Conservation (phyloP, 2,113 vertebrate species). For the Philantomba maxwellii region DNA sequence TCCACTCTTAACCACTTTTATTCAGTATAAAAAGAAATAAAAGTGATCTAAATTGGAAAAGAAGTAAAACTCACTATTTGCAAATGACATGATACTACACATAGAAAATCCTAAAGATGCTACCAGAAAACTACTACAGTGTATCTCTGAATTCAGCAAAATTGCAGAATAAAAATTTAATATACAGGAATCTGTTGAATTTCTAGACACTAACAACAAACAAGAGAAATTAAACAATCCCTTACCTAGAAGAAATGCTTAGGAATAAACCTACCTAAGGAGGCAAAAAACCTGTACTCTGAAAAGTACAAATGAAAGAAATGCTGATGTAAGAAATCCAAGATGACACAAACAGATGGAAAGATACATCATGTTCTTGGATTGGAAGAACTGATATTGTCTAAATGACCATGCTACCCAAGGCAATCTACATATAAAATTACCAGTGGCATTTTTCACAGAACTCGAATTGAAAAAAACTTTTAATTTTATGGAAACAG, state of each 20-base stretch:
- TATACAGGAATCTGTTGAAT: not conserved
- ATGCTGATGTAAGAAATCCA: not conserved
- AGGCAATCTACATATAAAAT: not conserved
- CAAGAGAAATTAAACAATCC: not conserved
- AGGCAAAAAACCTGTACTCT: not conserved
- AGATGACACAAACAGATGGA: not conserved
- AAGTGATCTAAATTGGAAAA: not conserved
- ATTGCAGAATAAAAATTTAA: not conserved
- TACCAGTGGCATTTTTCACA: not conserved
- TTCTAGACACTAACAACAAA: not conserved
- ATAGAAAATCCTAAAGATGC: not conserved
- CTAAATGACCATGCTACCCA: not conserved
- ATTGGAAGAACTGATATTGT: not conserved
- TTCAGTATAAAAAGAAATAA: not conserved
- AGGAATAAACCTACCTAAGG: not conserved
- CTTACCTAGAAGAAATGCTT: not conserved
- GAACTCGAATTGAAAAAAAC: not conserved
- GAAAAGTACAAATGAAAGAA: not conserved
- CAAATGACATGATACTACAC: not conserved
- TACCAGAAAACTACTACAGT: not conserved
- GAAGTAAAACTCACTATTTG: not conserved
- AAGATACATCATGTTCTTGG: not conserved
- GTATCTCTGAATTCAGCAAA: not conserved
- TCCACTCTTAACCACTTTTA: not conserved
- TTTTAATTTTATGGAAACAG: not conserved